phyloP scores from a whole-genome alignment of 2,113 vertebrate species.

The Junco hyemalis region DNA sequence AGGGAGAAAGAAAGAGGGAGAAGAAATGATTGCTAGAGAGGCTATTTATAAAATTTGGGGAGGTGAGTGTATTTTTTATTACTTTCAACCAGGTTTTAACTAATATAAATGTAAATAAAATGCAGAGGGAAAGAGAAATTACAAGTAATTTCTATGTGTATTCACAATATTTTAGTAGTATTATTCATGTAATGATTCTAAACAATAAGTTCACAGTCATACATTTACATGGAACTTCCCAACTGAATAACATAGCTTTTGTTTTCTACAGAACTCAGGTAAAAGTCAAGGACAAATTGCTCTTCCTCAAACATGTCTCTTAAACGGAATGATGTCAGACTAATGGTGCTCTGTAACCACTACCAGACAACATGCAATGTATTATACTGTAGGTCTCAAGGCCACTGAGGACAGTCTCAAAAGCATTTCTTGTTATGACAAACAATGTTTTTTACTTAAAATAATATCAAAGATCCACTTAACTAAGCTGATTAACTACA shows the following conservation, averaged over 20 bases:
- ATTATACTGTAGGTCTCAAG: background rate
- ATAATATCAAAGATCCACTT: background rate
- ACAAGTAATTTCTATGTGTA: background rate
- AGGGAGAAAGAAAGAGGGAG: background rate
- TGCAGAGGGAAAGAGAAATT: background rate
- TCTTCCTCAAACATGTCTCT: background rate
- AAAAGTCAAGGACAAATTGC: background rate
- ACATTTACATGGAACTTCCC: background rate
- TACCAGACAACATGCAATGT: background rate
- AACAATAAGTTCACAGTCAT: background rate
- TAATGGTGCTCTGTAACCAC: background rate
- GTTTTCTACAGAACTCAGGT: background rate
- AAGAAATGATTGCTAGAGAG: background rate
- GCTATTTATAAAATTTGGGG: background rate
- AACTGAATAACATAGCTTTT: background rate
- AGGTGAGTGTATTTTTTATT: background rate
- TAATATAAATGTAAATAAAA: background rate
- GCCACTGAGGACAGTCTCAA: background rate
- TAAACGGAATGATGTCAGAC: background rate
- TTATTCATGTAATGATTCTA: background rate
- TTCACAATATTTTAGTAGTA: background rate
- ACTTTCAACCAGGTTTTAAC: background rate
- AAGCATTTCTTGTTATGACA: background rate
- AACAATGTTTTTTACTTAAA: background rate
- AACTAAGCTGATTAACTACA: background rate